These are phyloP conservation scores for Plebejus argus DNA, from an alignment of 2,888 invertebrate genomes.

Conservation along the genomic window DNA sequence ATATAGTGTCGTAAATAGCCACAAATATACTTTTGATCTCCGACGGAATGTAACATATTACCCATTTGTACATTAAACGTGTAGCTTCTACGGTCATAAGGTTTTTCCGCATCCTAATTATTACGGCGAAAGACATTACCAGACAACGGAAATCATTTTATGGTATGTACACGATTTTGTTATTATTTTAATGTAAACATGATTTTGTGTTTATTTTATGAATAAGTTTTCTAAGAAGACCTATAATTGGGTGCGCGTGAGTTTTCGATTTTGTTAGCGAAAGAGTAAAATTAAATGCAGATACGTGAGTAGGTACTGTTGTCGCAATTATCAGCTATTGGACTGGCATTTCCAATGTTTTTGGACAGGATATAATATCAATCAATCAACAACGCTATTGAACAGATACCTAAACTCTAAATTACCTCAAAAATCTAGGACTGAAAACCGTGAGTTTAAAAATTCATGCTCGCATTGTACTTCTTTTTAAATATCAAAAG, in stretches of 20 bases:
- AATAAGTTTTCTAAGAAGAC: not conserved
- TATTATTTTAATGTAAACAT: slow-evolving; percentile 17
- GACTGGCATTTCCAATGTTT: too few relatives aligned
- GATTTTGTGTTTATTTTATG: not conserved
- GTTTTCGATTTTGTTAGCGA: not conserved
- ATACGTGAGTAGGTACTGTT: too few relatives aligned
- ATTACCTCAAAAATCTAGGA: too few relatives aligned
- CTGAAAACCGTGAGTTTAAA: too few relatives aligned
- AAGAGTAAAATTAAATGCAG: too few relatives aligned
- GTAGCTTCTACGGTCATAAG: slow-evolving; percentile 12
- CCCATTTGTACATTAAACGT: slow-evolving; percentile 1
- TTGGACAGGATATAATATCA: too few relatives aligned
- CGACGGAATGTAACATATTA: not conserved
- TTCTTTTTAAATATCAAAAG: too few relatives aligned
- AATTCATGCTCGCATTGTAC: too few relatives aligned
- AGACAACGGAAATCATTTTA: slow-evolving; percentile 8
- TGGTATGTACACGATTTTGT: slow-evolving; percentile 8
- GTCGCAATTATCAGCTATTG: too few relatives aligned
- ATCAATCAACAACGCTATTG: too few relatives aligned
- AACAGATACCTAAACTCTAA: too few relatives aligned
- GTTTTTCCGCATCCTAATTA: slow-evolving; percentile 29
- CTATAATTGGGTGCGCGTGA: not conserved
- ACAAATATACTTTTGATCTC: not conserved
- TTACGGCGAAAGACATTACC: slow-evolving; percentile 13
- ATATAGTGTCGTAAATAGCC: not conserved